These are phyloP conservation scores for Siphlonurus alternatus DNA, from an alignment of 2,888 invertebrate species.

Conservation along the genomic window DNA sequence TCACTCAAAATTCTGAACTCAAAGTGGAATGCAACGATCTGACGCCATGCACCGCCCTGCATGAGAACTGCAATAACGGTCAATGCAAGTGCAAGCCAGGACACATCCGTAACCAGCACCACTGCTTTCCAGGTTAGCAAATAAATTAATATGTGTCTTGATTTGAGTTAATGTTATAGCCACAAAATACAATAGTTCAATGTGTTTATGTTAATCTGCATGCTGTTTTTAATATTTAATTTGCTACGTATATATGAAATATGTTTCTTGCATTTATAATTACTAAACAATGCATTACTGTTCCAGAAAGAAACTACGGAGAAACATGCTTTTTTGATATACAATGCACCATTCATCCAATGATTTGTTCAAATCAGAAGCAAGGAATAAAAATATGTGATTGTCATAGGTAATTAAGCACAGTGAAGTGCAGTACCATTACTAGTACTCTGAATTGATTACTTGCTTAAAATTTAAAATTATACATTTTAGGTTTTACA, in stretches of 20 bases:
- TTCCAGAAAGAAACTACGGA: not conserved
- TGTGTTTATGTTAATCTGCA: no score
- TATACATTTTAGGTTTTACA: not conserved
- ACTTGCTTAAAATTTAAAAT: not conserved
- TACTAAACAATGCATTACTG: not conserved
- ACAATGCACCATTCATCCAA: constrained; percentile 4
- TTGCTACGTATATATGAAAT: not conserved
- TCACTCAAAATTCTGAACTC: no score
- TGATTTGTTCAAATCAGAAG: not conserved
- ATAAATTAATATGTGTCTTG: no score
- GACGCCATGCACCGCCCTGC: not conserved
- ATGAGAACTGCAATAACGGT: constrained; percentile 5
- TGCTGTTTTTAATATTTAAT: no score
- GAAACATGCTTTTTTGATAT: constrained; percentile 4
- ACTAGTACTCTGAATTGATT: not conserved
- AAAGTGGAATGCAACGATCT: constrained; percentile 4
- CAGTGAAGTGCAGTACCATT: no score
- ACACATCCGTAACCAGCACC: not conserved
- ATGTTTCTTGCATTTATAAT: not conserved
- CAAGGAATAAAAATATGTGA: constrained; percentile 3
- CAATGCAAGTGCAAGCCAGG: constrained; percentile 6
- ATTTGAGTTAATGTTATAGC: no score
- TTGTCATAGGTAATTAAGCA: constrained; percentile 2
- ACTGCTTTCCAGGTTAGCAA: constrained; percentile 5
- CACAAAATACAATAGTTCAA: no score